Conservation (phyloP, 2,113 vertebrate species). For the Pontoporia blainvillei region DNA sequence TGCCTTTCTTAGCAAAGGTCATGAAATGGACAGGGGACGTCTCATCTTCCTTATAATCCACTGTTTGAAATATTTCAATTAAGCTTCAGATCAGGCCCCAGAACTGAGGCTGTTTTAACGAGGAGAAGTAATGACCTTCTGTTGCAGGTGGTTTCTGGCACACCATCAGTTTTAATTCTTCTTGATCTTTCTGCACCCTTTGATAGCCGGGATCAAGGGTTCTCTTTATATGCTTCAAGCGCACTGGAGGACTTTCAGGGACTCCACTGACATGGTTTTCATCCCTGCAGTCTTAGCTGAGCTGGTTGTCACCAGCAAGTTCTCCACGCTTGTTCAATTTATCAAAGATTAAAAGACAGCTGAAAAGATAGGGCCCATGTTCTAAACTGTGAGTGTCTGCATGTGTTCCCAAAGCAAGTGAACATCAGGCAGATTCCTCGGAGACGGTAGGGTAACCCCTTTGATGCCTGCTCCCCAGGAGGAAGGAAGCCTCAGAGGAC, state of each 20-base stretch:
- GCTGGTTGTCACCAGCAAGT: constrained; percentile 81
- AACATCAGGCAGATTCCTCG: constrained; percentile 71
- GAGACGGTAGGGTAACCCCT: constrained; percentile 71
- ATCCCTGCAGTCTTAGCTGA: constrained; percentile 75
- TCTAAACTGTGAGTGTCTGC: constrained; percentile 70
- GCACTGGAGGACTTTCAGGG: constrained; percentile 79
- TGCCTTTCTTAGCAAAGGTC: constrained; percentile 82
- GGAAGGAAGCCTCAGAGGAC: constrained; percentile 66
- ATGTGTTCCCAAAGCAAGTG: constrained; percentile 74
- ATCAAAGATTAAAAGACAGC: constrained; percentile 85
- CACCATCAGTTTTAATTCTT: constrained; percentile 87
- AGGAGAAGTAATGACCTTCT: constrained; percentile 86
- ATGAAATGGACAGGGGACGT: constrained; percentile 80
- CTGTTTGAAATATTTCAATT: constrained; percentile 87
- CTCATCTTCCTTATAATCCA: constrained; percentile 85
- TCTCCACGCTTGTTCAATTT: constrained; percentile 83
- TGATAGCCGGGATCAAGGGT: constrained; percentile 86
- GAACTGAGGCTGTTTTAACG: constrained; percentile 83
- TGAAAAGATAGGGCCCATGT: constrained; percentile 73
- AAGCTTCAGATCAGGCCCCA: constrained; percentile 84
- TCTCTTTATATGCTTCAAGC: constrained; percentile 82
- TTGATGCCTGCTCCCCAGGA: constrained; percentile 74
- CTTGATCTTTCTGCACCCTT: constrained; percentile 86
- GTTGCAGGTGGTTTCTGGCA: constrained; percentile 83
- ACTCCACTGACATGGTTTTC: constrained; percentile 81